Base-by-base conservation (phyloP, 2,113 vertebrate genomes). In the Tachycineta bicolor region DNA sequence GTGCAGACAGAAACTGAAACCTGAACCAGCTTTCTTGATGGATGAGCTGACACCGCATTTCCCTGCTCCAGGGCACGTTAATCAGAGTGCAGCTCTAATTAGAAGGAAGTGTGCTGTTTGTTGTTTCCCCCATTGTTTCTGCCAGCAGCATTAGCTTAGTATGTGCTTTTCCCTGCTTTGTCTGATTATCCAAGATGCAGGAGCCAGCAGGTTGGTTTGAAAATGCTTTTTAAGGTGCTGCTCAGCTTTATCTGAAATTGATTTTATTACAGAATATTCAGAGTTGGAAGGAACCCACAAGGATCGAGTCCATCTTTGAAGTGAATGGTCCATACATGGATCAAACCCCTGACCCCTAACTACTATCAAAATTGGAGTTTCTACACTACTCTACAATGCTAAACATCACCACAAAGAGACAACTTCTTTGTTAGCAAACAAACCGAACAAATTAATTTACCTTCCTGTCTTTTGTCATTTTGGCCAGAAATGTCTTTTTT, bases 31-130 rank as follows among this genome's bases (percentile, higher is more conserved):
- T 43, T 53, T n/a, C 12, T 0, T 87, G 87, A 91, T 79, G 89
- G 80, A 95, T 94, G 62, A 56, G 21, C 71, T 90, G 90, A 87
- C 91, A 60, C 44, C 56, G 77, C 25, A 63, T 41, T 95, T 86
- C 77, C 64, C 83, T 53, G 69, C 83, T 81, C 71, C 77, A 60
- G 81, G 94, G 93, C 86, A 90, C 89, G 56, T 83, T 47, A 78
- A 84, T 89, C 69, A 92, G 28, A 90, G 63, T 11, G n/a, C 52
- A 94, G 47, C 5, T 52, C 49, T 80, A 78, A 95, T 84, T 69
- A 95, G 55, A 92, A 88, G 83, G 68, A 88, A 93, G 29, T 33
- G 59, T 70, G 50, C 49, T 93, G 64, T 52, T 94, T 84, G 68
- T 75, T 91, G 68, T 75, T 89, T 81, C 34, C 22, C n/a, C 33